A percentile compares a stretch with the other conserved stretches of the same genome.
These are phyloP conservation scores for Anomalospiza imberbis DNA, from an alignment of 2,797 vertebrate genomes.

Conservation along the genomic window DNA sequence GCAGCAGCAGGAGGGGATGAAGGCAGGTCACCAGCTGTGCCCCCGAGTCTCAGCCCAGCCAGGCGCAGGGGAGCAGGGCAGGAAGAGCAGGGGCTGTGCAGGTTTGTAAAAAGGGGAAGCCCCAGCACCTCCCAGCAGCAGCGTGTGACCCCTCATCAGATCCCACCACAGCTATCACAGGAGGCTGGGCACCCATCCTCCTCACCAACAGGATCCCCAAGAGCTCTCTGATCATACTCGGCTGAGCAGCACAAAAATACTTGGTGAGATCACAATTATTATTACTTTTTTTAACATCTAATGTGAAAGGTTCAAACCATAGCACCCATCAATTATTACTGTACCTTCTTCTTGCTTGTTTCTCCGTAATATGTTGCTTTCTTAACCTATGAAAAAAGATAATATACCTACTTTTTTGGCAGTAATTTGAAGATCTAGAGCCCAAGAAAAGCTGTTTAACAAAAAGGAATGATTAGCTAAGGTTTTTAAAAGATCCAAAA, in stretches of 20 bases:
- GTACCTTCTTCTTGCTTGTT: background rate
- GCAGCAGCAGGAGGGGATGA: background rate
- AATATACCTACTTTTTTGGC: background rate
- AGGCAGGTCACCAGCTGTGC: background rate
- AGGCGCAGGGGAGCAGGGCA: fast-evolving
- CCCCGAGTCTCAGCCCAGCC: background rate
- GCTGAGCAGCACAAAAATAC: background rate
- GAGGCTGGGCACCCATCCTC: background rate
- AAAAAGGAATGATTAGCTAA: background rate
- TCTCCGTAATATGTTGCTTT: background rate
- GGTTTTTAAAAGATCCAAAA: background rate
- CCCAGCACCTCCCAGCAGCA: background rate
- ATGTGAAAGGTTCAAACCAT: background rate
- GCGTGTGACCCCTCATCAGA: background rate
- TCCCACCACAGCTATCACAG: background rate
- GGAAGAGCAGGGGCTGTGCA: background rate
- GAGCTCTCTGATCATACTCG: background rate
- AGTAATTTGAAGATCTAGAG: background rate
- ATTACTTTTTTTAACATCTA: background rate
- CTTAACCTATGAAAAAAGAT: background rate
- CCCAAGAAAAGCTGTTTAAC: background rate
- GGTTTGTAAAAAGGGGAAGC: too few species aligned
- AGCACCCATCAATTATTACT: background rate
- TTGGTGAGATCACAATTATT: background rate
- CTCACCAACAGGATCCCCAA: background rate